Evolutionary conservation across 2,113 vertebrate species (phyloP).

Genomic region (Neodontobutis hainanensis): DNA sequence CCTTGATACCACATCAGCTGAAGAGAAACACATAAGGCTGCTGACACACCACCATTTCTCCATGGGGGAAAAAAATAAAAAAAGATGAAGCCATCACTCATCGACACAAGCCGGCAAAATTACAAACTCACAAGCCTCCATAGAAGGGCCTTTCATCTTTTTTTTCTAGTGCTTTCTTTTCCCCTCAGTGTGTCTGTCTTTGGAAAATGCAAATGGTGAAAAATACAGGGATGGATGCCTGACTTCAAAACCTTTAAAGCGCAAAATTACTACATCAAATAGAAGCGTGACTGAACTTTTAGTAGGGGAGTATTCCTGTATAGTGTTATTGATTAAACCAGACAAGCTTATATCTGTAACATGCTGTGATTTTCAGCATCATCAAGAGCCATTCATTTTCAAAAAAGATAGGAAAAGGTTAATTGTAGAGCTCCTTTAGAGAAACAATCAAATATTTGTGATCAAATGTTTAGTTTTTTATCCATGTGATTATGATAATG

Average conservation of each 20-base stretch:
- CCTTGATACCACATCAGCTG: constrained; percentile 65
- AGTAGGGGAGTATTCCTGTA: constrained; percentile 4
- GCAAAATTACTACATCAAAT: constrained; percentile 28
- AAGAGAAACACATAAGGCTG: constrained; percentile 62
- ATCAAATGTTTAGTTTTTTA: constrained; percentile 38
- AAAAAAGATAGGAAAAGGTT: neutral
- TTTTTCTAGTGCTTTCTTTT: constrained; percentile 26
- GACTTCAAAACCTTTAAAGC: constrained; percentile 14
- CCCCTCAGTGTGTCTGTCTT: constrained; percentile 16
- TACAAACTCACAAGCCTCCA: constrained; percentile 54
- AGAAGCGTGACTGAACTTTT: constrained; percentile 24
- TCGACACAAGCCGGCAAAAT: constrained; percentile 50
- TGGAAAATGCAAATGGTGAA: constrained; percentile 41
- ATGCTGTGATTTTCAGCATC: neutral
- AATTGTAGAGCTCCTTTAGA: no score
- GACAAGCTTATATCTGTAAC: constrained; percentile 39
- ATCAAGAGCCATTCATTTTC: neutral
- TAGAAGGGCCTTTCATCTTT: constrained; percentile 49
- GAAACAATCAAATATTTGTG: constrained; percentile 18
- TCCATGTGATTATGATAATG: constrained; percentile 33
- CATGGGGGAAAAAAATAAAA: constrained; percentile 47
- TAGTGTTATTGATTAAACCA: constrained; percentile 29
- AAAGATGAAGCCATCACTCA: constrained; percentile 74
- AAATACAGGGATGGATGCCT: constrained; percentile 8
- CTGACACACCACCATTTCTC: constrained; percentile 59